Evolutionary conservation across 2,113 vertebrate species (phyloP).

Genomic region (Odobenus rosmarus): DNA sequence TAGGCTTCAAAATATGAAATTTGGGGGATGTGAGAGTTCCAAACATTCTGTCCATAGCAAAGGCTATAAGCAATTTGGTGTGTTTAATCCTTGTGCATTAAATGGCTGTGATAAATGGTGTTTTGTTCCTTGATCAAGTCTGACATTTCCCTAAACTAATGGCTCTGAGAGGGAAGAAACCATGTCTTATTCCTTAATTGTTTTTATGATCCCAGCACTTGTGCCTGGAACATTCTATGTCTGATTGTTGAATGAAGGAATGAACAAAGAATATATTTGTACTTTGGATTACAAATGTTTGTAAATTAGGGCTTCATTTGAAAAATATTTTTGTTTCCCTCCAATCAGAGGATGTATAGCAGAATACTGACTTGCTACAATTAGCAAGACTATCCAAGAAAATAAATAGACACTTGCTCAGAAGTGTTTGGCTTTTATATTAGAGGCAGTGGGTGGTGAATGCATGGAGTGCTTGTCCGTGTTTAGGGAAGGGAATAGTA

Average conservation of each 20-base stretch:
- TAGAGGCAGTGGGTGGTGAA: neutral
- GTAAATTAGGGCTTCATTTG: neutral
- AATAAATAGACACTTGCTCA: neutral
- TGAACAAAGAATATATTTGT: neutral
- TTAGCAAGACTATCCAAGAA: neutral
- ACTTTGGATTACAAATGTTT: constrained; percentile 5
- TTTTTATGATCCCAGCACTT: neutral
- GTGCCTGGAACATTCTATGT: neutral
- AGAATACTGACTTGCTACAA: neutral
- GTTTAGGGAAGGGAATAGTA: neutral
- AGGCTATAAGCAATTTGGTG: neutral
- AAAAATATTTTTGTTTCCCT: neutral
- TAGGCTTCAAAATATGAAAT: neutral
- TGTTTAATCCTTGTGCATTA: neutral
- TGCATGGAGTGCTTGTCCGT: neutral
- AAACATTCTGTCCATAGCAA: neutral
- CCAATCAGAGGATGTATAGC: neutral
- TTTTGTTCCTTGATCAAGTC: neutral
- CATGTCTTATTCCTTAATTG: neutral
- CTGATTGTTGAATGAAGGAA: neutral
- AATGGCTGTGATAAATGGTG: neutral
- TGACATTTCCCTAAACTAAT: neutral
- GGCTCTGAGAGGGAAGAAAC: neutral
- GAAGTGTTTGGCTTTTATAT: neutral
- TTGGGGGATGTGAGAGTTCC: neutral